These are phyloP conservation scores for Fregata magnificens DNA, from an alignment of 2,113 vertebrate species.

Conservation along the genomic window DNA sequence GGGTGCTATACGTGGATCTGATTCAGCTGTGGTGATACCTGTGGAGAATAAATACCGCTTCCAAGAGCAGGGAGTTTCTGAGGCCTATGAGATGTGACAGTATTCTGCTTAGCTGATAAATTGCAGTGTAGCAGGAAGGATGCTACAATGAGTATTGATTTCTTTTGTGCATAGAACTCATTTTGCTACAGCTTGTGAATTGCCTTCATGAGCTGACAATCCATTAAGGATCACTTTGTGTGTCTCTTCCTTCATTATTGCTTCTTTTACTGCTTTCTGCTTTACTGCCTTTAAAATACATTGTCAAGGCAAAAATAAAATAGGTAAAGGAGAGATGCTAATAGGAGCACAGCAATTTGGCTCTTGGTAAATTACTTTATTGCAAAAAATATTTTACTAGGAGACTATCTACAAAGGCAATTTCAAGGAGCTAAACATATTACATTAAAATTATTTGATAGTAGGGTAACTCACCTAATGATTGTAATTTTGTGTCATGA, in stretches of 20 bases:
- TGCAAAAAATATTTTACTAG: constrained; percentile 27
- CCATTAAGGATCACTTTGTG: constrained; percentile 69
- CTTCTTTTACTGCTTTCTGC: constrained; percentile 70
- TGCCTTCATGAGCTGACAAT: constrained; percentile 64
- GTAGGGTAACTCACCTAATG: not conserved
- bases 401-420: not conserved
- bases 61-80: not conserved
- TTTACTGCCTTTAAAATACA: constrained; percentile 68
- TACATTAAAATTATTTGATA: constrained; percentile 7
- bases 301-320: constrained; percentile 65
- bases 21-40: not conserved
- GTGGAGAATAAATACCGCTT: constrained; percentile 5
- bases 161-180: constrained; percentile 67
- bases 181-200: constrained; percentile 66
- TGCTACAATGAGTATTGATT: constrained; percentile 73
- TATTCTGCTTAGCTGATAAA: constrained; percentile 63
- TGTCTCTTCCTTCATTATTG: constrained; percentile 69
- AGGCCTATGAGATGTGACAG: constrained; percentile 55
- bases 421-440: not conserved
- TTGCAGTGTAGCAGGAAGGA: constrained; percentile 57
- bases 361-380: constrained; percentile 45
- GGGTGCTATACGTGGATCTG: not conserved
- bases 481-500: not conserved
- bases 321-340: constrained; percentile 37
- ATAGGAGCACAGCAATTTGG: constrained; percentile 18